Conservation (phyloP, 2,888 invertebrate species). For the Trissolcus brochymenae region DNA sequence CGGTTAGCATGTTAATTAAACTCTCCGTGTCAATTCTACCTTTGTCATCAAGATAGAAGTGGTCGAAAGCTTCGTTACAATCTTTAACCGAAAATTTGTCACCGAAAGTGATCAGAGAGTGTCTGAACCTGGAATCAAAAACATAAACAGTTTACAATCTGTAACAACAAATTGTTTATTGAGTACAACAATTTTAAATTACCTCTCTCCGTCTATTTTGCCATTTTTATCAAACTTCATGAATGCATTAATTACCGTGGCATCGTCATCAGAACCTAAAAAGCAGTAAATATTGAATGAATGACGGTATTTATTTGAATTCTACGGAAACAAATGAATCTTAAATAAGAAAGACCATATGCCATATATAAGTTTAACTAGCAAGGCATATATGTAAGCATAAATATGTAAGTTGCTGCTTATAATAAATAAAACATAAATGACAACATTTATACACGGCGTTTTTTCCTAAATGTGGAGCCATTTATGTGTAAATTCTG, state of each 20-base stretch:
- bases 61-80: constrained; percentile 92
- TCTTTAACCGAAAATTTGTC: constrained; percentile 93
- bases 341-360: too few relatives aligned
- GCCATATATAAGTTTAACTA: neutral
- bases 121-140: constrained; percentile 82
- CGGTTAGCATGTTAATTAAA: constrained; percentile 92
- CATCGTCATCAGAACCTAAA: constrained; percentile 89
- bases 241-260: constrained; percentile 94
- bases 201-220: constrained; percentile 91
- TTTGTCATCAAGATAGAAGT: constrained; percentile 89
- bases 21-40: constrained; percentile 92
- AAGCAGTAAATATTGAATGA: too few relatives aligned
- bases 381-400: neutral
- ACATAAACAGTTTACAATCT: neutral
- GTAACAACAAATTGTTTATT: neutral
- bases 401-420: neutral
- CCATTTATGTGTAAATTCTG: neutral
- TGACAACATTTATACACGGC: too few relatives aligned
- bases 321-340: too few relatives aligned
- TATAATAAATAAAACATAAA: too few relatives aligned
- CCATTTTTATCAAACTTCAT: constrained; percentile 88
- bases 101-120: constrained; percentile 94
- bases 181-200: constrained; percentile 39
- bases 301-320: too few relatives aligned
- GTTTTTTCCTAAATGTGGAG: too few relatives aligned